Evolutionary conservation across 2,888 invertebrate genomes (phyloP), one percentile per base, ranked within the genome.

Genomic region (Acutogordius australiensis): DNA sequence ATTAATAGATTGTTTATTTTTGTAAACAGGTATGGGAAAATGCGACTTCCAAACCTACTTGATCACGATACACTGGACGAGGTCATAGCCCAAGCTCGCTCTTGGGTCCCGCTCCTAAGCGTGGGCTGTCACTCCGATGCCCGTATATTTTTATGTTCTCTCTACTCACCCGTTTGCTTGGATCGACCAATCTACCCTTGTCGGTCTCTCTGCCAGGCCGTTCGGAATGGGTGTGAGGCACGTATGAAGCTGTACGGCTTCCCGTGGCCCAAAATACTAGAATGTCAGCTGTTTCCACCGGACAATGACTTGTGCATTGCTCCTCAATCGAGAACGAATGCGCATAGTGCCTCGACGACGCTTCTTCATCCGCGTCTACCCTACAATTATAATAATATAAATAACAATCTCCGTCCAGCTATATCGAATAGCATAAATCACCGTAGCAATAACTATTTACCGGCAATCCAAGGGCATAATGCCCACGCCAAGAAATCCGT

Each of bases 181-280:
- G 76, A 76, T 64, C 67, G 75, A 51, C 72, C 73, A 37, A 78
- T 79, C 63, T 74, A 74, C 64, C 78, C 78, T 1, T 78, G 78
- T 66, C 71, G 76, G 61, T 75, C 76, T 23, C 71, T 79, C 61
- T 78, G 78, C 66, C 70, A 75, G 66, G 72, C 73, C 45, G 78
- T 79, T 30, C 72, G 74, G 63, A 67, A 67, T 61, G 75, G 75
- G 44, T 78, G 78, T 67, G 77, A 76, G 65, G 70, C 69, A 1
- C 71, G 75, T 58, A 78, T 78, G 77, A 69, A 70, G 45, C 69
- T 69, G 61, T 77, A 78, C 67, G 77, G 78, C 26, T 78, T 74
- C 67, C 75, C 76, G 1, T 78, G 78, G 78, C 78, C 78, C 1
- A 75, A 75, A 45, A 78, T 78, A 75, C 72, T 78, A 62, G 67